Percentiles rank a stretch among this genome's conserved stretches.
Evolutionary conservation across 1,140 invertebrate species (phyloP).

Genomic region (Drosophila ogumai): DNA sequence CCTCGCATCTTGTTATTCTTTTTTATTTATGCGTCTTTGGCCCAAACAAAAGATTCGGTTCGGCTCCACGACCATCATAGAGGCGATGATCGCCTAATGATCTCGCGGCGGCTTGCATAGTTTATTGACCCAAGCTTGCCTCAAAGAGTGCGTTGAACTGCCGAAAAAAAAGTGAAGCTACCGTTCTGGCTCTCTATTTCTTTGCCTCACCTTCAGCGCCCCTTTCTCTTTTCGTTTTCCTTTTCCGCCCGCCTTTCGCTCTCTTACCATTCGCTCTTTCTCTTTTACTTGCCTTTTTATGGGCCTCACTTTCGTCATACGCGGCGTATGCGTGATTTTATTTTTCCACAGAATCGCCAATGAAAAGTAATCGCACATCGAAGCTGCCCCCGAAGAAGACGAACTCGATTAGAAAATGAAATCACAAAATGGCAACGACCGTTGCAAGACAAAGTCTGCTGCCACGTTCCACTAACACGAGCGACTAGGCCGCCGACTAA

Average conservation of each 20-base stretch:
- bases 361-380: constrained; percentile 58
- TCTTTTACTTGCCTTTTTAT: constrained; percentile 49
- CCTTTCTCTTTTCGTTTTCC: constrained; percentile 29
- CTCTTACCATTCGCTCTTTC: constrained; percentile 36
- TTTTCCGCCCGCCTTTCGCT: constrained; percentile 36
- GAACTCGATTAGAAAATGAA: constrained; percentile 73
- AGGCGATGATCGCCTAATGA: constrained; percentile 45
- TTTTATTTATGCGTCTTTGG: constrained; percentile 55
- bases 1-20: constrained; percentile 45
- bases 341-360: constrained; percentile 48
- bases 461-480: constrained; percentile 52
- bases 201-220: constrained; percentile 23
- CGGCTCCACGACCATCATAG: constrained; percentile 45
- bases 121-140: constrained; percentile 74
- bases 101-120: constrained; percentile 56
- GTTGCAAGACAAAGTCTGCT: constrained; percentile 75
- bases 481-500: constrained; percentile 24
- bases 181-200: constrained; percentile 64
- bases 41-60: constrained; percentile 64
- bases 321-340: constrained; percentile 78
- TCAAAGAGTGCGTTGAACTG: constrained; percentile 74
- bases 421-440: constrained; percentile 80
- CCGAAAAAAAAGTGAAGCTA: constrained; percentile 78
- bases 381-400: constrained; percentile 51
- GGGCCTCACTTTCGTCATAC: constrained; percentile 71